Evolutionary conservation across 2,797 vertebrate species (phyloP).

Genomic region (Argentina silus): DNA sequence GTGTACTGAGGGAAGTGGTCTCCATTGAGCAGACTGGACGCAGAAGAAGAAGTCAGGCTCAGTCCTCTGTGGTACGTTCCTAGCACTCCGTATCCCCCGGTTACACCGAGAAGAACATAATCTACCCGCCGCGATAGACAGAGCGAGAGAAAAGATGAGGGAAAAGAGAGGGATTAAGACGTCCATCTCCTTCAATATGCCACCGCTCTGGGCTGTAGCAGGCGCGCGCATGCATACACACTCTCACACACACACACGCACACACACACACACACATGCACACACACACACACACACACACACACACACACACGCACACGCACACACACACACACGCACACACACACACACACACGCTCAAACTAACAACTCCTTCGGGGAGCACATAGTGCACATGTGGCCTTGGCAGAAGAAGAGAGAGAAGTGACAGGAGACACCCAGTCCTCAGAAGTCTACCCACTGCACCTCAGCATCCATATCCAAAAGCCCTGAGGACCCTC

Average conservation of each 20-base stretch:
- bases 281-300: conserved; percentile 4
- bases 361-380: neutral
- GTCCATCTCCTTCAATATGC: conserved; percentile 61
- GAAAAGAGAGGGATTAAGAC: conserved; percentile 47
- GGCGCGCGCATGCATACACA: conserved; percentile 40
- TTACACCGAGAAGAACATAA: conserved; percentile 36
- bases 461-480: neutral
- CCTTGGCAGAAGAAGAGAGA: conserved; percentile 7
- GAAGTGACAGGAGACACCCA: neutral
- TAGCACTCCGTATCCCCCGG: conserved; percentile 37
- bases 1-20: conserved; percentile 41
- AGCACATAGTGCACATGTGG: conserved; percentile 4
- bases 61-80: conserved; percentile 43
- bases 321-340: conserved; percentile 5
- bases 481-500: neutral
- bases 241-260: conserved; percentile 28
- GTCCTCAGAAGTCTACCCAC: neutral
- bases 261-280: conserved; percentile 1
- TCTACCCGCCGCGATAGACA: conserved; percentile 36
- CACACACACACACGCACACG: neutral
- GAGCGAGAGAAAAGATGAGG: conserved; percentile 29
- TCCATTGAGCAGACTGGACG: conserved; percentile 47
- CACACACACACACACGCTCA: conserved; percentile 27
- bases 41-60: conserved; percentile 42
- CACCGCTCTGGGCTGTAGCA: conserved; percentile 47